Conservation (phyloP, 2,888 invertebrate genomes). For the Ectobius pallidus region DNA sequence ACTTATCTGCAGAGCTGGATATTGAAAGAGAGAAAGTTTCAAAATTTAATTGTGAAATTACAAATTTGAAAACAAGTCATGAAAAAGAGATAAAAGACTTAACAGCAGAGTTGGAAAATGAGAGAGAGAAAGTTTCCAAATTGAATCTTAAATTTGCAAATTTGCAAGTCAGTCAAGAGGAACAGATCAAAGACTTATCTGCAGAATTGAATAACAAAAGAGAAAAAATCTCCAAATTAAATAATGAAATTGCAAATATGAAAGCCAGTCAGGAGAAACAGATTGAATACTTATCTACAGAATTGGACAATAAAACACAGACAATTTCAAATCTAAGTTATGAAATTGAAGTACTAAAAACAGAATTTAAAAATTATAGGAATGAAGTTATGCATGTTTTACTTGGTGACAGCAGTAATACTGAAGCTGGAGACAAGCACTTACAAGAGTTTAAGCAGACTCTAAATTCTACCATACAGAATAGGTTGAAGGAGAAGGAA, state of each 20-base stretch:
- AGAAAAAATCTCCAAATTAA: neutral
- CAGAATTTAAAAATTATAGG: no score
- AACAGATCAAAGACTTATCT: neutral
- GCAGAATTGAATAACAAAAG: neutral
- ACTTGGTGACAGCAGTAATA: no score
- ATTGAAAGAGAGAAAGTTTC: neutral
- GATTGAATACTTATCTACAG: neutral
- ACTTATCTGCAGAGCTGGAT: neutral
- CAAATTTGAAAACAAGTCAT: neutral
- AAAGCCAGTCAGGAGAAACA: constrained; percentile 18
- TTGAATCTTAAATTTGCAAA: no score
- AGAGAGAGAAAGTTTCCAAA: neutral
- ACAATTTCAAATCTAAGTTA: neutral
- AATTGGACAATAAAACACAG: neutral
- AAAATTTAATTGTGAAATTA: constrained; percentile 7
- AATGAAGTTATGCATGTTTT: no score
- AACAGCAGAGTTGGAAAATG: neutral
- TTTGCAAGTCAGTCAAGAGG: constrained; percentile 13
- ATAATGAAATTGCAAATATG: constrained; percentile 6
- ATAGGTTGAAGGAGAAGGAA: no score
- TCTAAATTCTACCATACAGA: no score
- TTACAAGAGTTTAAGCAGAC: no score
- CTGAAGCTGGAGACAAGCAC: no score
- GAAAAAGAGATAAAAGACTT: constrained; percentile 13
- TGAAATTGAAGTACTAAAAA: no score